Base-by-base conservation (phyloP, 1,140 invertebrate genomes). In the Aricia agestis region DNA sequence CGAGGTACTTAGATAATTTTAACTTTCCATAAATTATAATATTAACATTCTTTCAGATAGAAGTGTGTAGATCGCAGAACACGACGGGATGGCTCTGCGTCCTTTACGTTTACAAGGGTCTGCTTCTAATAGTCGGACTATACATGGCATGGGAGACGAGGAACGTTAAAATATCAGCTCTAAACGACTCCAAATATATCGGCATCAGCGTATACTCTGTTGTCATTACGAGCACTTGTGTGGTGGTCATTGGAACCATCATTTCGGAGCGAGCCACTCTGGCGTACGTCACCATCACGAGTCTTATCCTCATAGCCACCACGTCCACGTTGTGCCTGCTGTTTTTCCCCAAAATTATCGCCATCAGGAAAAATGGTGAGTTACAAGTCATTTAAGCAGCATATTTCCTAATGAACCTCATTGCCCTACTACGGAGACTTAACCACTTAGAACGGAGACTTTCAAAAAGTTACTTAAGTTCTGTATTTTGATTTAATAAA, bases 61-160 rank as follows among this genome's bases (percentile, higher is more conserved):
- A 97, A 89, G 95, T 97, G 13, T 98, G 97, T 86, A 93, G 94
- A 77, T 98, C 97, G 1, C 94, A 96, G 72, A 96, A 98, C 82
- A 97, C 96, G 6, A 95, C 95, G 66, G 96, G 96, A 36, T 98
- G 97, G 97, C 92, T 98, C 17, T 95, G 96, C 45, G 95, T 95
- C 0, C 93, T 98, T 11, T 98, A 98, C 85, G 95, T 95, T 36
- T 98, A 98, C 92, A 98, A 98, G 92, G 97, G 96, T 0, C 92
- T 98, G 1, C 90, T 98, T 10, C 92, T 98, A 0, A 93, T 97
- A 13, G 97, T 98, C 73, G 97, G 97, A 0, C 97, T 98, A 61
- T 99, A 99, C 90, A 96, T 99, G 94, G 98, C 98, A 0, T 99
- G 98, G 98, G 98, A 99, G 93, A 99, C 98, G 13, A 95, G 98